Evolutionary conservation across 2,888 invertebrate genomes (phyloP).

Genomic region (Bimastos eiseni): DNA sequence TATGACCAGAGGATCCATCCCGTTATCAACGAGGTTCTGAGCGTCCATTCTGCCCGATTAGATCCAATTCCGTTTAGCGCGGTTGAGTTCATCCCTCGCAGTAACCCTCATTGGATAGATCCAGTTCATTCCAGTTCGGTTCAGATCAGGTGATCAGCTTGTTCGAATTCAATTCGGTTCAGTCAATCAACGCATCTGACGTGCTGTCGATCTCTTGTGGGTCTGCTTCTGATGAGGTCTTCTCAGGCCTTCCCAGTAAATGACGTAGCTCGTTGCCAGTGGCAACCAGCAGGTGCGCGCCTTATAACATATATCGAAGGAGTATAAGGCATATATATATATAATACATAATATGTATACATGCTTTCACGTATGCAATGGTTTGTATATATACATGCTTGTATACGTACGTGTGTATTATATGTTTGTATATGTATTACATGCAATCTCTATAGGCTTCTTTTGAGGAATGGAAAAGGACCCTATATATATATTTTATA

Average conservation of each 20-base stretch:
- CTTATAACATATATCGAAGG: background rate
- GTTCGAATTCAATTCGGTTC: background rate
- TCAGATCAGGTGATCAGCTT: background rate
- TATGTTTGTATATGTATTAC: background rate
- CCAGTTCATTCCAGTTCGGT: background rate
- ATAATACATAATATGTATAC: background rate
- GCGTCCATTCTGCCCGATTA: background rate
- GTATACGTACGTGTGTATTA: background rate
- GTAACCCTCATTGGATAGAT: background rate
- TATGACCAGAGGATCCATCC: background rate
- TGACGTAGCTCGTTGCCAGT: background rate
- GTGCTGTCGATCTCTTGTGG: background rate
- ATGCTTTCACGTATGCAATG: background rate
- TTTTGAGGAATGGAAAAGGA: background rate
- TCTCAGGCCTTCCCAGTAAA: background rate
- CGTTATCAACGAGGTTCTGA: background rate
- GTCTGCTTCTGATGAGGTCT: background rate
- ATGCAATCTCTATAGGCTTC: background rate
- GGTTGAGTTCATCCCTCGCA: background rate
- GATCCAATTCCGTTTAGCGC: background rate
- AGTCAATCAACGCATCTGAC: background rate
- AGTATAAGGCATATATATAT: no score
- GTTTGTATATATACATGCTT: background rate
- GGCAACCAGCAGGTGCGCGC: slow-evolving; percentile 6
- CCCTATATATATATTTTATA: no score